Conservation (phyloP, 2,888 invertebrate genomes). For the Calephelis perditalis region DNA sequence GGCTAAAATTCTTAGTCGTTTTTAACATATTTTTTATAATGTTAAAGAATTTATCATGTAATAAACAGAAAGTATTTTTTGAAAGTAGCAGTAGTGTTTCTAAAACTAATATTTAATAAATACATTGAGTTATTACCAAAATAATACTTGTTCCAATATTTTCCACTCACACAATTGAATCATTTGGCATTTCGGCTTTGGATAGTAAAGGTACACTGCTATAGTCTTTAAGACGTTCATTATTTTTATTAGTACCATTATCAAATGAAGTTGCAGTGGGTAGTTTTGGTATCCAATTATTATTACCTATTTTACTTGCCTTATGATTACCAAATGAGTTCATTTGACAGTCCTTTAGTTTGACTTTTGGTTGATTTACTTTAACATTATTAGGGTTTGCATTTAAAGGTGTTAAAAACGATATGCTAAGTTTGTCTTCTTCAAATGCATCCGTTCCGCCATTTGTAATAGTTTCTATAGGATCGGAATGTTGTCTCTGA, state of each 20-base stretch:
- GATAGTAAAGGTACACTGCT: constrained; percentile 69
- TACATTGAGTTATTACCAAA: constrained; percentile 13
- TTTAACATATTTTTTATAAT: no score
- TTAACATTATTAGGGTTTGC: constrained; percentile 59
- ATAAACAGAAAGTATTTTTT: no score
- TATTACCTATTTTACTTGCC: constrained; percentile 65
- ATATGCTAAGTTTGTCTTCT: constrained; percentile 52
- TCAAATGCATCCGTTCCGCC: constrained; percentile 48
- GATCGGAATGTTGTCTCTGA: constrained; percentile 61
- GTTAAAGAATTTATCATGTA: no score
- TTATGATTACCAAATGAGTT: constrained; percentile 57
- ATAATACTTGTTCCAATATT: background rate
- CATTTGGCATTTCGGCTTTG: constrained; percentile 61
- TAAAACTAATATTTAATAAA: background rate
- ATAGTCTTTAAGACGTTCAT: constrained; percentile 62
- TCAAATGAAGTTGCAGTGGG: constrained; percentile 69
- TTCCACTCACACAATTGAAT: constrained; percentile 57
- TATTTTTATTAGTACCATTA: constrained; percentile 54
- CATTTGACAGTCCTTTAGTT: constrained; percentile 58
- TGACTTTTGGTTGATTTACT: constrained; percentile 56
- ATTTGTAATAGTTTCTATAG: constrained; percentile 55
- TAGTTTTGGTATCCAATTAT: constrained; percentile 70
- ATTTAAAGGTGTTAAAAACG: constrained; percentile 60
- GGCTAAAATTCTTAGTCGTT: no score
- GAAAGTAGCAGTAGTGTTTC: background rate